These are phyloP conservation scores for Gnathonemus longibarbis DNA, from an alignment of 2,113 vertebrate species.

Conservation along the genomic window DNA sequence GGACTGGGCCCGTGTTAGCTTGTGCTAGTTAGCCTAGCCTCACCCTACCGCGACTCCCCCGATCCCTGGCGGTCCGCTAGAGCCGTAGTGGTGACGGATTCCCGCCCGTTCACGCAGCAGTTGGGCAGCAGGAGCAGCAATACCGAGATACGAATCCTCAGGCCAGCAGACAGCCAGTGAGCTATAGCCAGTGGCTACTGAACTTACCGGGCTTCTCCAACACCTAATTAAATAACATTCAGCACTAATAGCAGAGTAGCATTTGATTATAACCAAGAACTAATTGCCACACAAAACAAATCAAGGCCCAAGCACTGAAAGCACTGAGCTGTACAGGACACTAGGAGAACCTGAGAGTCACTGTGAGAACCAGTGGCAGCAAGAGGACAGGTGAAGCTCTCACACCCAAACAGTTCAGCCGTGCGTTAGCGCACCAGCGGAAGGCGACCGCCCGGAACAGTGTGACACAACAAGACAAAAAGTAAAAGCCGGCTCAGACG, in stretches of 20 bases:
- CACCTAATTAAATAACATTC: constrained; percentile 70
- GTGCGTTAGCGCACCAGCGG: constrained; percentile 5
- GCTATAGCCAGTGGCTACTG: constrained; percentile 65
- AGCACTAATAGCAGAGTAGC: constrained; percentile 39
- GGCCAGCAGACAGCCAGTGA: constrained; percentile 53
- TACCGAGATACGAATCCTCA: constrained; percentile 17
- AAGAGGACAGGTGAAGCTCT: neutral
- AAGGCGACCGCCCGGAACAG: neutral
- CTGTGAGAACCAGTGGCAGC: neutral
- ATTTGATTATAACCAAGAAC: constrained; percentile 63
- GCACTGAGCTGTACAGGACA: constrained; percentile 35
- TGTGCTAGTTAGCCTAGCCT: neutral
- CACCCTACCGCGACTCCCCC: neutral
- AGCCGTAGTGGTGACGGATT: constrained; percentile 58
- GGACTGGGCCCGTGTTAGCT: neutral
- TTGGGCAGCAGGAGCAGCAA: neutral
- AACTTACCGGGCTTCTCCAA: constrained; percentile 63
- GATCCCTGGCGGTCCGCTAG: constrained; percentile 7
- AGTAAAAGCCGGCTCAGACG: neutral
- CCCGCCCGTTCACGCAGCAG: neutral
- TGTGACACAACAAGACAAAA: constrained; percentile 24
- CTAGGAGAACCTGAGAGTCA: neutral
- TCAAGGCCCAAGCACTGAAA: constrained; percentile 43
- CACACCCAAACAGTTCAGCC: neutral
- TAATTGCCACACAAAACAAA: constrained; percentile 49